Percentiles rank a stretch among this genome's conserved stretches.
Evolutionary conservation across 2,888 invertebrate species (phyloP).

Genomic region (Philhelius pedissequus): DNA sequence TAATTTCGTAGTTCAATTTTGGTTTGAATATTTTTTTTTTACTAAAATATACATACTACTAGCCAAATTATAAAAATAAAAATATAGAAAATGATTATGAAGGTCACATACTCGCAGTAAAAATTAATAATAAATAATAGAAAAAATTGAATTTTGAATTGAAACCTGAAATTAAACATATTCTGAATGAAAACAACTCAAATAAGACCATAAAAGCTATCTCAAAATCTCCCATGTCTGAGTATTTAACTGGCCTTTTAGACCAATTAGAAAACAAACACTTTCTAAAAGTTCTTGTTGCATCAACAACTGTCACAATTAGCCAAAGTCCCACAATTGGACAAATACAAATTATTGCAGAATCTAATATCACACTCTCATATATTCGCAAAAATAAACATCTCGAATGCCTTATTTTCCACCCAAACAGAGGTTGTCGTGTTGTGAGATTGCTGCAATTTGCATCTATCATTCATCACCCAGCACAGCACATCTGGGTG

Average conservation of each 20-base stretch:
- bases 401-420: slow-evolving; percentile 9
- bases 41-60: too few relatives aligned
- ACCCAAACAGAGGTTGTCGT: slow-evolving; percentile 23
- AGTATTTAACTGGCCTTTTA: not conserved
- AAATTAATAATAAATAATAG: too few relatives aligned
- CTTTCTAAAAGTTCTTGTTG: not conserved
- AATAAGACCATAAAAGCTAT: too few relatives aligned
- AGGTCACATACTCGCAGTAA: too few relatives aligned
- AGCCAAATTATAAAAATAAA: too few relatives aligned
- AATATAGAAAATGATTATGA: too few relatives aligned
- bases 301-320: slow-evolving; percentile 20
- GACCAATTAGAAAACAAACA: not conserved
- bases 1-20: too few relatives aligned
- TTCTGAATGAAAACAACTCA: too few relatives aligned
- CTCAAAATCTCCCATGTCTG: too few relatives aligned
- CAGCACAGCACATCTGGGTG: slow-evolving; percentile 43
- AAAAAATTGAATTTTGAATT: too few relatives aligned
- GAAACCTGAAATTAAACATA: too few relatives aligned
- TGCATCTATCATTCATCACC: slow-evolving; percentile 60
- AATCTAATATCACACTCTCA: not conserved
- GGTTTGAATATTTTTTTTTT: too few relatives aligned
- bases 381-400: slow-evolving; percentile 23
- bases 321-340: slow-evolving; percentile 35
- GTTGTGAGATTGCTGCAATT: slow-evolving; percentile 59
- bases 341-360: slow-evolving; percentile 50